Evolutionary conservation across 1,140 invertebrate genomes (phyloP).

Genomic region (Lucilia sericata): DNA sequence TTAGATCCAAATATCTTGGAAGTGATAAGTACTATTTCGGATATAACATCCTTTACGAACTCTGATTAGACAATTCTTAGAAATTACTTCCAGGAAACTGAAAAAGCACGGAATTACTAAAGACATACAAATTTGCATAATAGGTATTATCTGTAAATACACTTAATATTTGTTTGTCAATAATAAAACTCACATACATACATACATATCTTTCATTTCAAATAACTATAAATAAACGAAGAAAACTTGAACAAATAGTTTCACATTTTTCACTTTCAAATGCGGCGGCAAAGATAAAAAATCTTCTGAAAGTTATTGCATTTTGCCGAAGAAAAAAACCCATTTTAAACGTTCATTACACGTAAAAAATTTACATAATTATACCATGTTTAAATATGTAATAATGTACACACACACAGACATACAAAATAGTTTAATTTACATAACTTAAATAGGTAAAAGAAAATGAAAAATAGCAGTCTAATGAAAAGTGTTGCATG

Average conservation of each 20-base stretch:
- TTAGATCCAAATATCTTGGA: too few relatives aligned
- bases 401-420: neutral
- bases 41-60: too few relatives aligned
- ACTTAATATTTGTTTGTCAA: neutral
- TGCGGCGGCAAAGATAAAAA: neutral
- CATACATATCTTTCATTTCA: neutral
- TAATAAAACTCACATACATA: neutral
- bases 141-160: neutral
- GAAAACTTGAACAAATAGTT: neutral
- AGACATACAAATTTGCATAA: too few relatives aligned
- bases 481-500: slow-evolving; percentile 37
- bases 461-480: neutral
- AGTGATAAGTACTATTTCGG: too few relatives aligned
- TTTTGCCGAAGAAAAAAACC: neutral
- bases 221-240: neutral
- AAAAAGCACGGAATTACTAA: too few relatives aligned
- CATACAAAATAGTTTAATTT: neutral
- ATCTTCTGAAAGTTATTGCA: neutral
- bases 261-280: slow-evolving; percentile 11
- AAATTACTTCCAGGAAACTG: too few relatives aligned
- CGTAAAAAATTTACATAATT: slow-evolving; percentile 2
- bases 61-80: too few relatives aligned
- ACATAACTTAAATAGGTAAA: neutral
- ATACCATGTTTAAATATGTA: neutral
- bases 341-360: slow-evolving; percentile 17